A percentile compares a stretch with the other conserved stretches of the same genome.
phyloP scores from a whole-genome alignment of 1,140 invertebrate species.

The Mya arenaria region DNA sequence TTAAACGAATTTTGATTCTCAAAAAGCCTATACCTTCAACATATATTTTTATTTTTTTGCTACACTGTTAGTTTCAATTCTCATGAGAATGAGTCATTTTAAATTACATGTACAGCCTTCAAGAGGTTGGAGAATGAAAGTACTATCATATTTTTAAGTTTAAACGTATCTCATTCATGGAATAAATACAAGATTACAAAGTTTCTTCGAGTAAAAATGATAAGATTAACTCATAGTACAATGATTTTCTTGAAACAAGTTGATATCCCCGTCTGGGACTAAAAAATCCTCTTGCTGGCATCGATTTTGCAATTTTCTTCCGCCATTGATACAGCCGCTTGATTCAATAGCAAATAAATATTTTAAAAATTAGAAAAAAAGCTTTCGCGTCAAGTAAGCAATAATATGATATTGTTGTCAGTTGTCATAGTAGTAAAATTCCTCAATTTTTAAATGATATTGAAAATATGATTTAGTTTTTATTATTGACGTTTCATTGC shows the following conservation, averaged over 20 bases:
- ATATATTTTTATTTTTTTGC: too few species aligned
- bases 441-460: too few species aligned
- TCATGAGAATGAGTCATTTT: background rate
- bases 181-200: background rate
- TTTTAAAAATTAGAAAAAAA: background rate
- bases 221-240: background rate
- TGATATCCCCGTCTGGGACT: slow-evolving; percentile 39
- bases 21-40: too few species aligned
- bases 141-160: background rate
- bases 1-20: too few species aligned
- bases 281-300: slow-evolving; percentile 53
- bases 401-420: too few species aligned
- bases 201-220: background rate
- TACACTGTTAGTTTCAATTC: too few species aligned
- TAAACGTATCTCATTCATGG: background rate
- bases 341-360: slow-evolving; percentile 2
- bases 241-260: slow-evolving; percentile 54
- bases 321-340: slow-evolving; percentile 49
- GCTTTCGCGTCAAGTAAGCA: too few species aligned
- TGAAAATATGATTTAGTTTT: too few species aligned
- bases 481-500: too few species aligned
- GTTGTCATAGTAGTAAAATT: too few species aligned
- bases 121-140: slow-evolving; percentile 16
- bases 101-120: too few species aligned
- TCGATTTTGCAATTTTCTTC: slow-evolving; percentile 49